phyloP scores from a whole-genome alignment of 2,888 invertebrate genomes.

The Leistus spinibarbis region DNA sequence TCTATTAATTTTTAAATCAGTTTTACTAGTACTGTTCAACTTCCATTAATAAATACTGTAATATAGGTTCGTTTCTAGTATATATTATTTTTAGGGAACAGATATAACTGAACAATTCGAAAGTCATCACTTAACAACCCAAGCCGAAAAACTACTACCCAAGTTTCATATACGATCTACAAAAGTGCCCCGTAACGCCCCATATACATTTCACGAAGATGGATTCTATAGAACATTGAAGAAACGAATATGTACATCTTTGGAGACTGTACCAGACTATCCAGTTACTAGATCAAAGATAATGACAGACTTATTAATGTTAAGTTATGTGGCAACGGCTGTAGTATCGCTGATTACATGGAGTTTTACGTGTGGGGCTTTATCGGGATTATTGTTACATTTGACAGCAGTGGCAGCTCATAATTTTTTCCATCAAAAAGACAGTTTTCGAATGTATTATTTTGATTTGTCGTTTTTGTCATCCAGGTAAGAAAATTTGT shows the following conservation, averaged over 20 bases:
- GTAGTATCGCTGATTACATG: slow-evolving; percentile 52
- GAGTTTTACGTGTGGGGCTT: slow-evolving; percentile 55
- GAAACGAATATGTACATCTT: slow-evolving; percentile 60
- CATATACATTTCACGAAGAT: slow-evolving; percentile 73
- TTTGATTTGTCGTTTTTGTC: slow-evolving; percentile 73
- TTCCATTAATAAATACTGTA: too few relatives aligned
- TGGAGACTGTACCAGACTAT: slow-evolving; percentile 62
- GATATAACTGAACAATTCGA: slow-evolving; percentile 84
- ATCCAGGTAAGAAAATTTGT: slow-evolving; percentile 59
- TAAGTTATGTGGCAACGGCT: slow-evolving; percentile 51
- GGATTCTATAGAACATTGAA: slow-evolving; percentile 78
- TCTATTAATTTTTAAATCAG: too few relatives aligned
- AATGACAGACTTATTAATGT: slow-evolving; percentile 55
- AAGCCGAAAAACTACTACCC: slow-evolving; percentile 64
- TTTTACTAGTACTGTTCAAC: too few relatives aligned
- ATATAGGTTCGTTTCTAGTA: too few relatives aligned
- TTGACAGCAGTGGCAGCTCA: slow-evolving; percentile 70
- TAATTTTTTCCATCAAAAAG: slow-evolving; percentile 77
- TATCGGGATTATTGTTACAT: slow-evolving; percentile 65
- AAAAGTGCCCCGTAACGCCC: slow-evolving; percentile 67
- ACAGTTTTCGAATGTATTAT: slow-evolving; percentile 80
- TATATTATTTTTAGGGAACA: slow-evolving; percentile 64
- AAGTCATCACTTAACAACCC: slow-evolving; percentile 68
- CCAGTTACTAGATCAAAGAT: slow-evolving; percentile 52
- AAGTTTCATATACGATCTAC: slow-evolving; percentile 73